phyloP scores from a whole-genome alignment of 2,888 invertebrate genomes.

The Rotaria socialis region DNA sequence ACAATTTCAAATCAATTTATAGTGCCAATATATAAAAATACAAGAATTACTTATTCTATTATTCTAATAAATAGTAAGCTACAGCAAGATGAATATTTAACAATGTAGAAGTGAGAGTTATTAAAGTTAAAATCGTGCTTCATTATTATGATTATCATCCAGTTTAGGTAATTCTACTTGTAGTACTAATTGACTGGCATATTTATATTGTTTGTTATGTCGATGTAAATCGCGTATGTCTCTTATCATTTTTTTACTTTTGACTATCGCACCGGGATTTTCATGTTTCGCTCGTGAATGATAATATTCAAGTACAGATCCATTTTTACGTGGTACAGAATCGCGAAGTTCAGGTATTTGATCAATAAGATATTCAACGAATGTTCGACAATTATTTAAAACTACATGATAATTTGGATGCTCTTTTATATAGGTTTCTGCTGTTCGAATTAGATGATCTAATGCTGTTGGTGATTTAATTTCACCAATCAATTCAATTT shows the following conservation, averaged over 20 bases:
- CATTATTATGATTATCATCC: too few relatives aligned
- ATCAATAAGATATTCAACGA: neutral
- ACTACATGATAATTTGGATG: neutral
- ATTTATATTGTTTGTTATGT: neutral
- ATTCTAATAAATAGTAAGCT: too few relatives aligned
- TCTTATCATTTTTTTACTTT: neutral
- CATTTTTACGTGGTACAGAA: neutral
- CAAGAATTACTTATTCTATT: too few relatives aligned
- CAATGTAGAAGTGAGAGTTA: too few relatives aligned
- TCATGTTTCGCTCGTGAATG: neutral
- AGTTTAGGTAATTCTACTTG: neutral
- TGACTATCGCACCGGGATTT: neutral
- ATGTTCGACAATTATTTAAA: neutral
- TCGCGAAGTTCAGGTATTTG: neutral
- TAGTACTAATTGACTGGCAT: neutral
- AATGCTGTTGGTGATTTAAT: neutral
- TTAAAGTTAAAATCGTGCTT: too few relatives aligned
- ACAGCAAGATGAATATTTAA: too few relatives aligned
- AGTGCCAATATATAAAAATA: too few relatives aligned
- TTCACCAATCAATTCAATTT: neutral
- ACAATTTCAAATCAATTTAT: too few relatives aligned
- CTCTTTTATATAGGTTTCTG: neutral
- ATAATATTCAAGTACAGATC: slow-evolving; percentile 4
- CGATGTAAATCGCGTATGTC: neutral
- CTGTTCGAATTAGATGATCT: neutral